Evolutionary conservation across 2,888 invertebrate species (phyloP), one percentile per base, ranked within the genome.

Genomic region (Hirtodrosophila trivittata): DNA sequence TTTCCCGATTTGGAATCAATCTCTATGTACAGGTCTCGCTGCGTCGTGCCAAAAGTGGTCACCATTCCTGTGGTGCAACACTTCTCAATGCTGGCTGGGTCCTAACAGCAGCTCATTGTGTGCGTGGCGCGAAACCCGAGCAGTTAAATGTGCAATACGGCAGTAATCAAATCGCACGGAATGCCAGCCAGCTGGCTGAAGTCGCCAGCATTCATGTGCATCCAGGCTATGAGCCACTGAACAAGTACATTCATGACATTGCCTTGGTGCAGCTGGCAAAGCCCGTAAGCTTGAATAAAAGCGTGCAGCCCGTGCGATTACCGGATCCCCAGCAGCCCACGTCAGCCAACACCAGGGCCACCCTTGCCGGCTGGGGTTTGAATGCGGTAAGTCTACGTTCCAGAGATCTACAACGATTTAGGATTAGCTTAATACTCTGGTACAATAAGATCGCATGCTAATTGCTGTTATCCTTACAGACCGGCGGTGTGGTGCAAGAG

Each of bases 331-430:
- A 56, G 35, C 75, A 80, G 32, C 21, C 43, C 0, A 86, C 81
- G 2, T 50, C 63, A 5, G 77, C 41, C 5, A 77, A 81, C 28
- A 66, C 65, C 14, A 63, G 70, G n/a, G 90, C 81, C 7, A 59
- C 74, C 0, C 68, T 91, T 1, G 73, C 89, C n/a, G 91, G 91
- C 10, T 91, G 91, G 91, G 91, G 91, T 0, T 50, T 88, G 1
- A 89, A 89, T 77, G 83, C 80, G 76, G 89, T 87, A 58, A 57
- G 81, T 64, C 14, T 1, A 28, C n/a, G n/a, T n/a, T n/a, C n/a
- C n/a, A n/a, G n/a, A n/a, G n/a, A n/a, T n/a, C n/a, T n/a, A n/a
- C n/a, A n/a, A n/a, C 25, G 4, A 25, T 25, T 25, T 25, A 25
- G 4, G 4, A 25, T 25, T 4, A 6, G 4, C 6, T 3, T 25